phyloP scores from a whole-genome alignment of 1,140 invertebrate species.

The Drosophila novamexicana region DNA sequence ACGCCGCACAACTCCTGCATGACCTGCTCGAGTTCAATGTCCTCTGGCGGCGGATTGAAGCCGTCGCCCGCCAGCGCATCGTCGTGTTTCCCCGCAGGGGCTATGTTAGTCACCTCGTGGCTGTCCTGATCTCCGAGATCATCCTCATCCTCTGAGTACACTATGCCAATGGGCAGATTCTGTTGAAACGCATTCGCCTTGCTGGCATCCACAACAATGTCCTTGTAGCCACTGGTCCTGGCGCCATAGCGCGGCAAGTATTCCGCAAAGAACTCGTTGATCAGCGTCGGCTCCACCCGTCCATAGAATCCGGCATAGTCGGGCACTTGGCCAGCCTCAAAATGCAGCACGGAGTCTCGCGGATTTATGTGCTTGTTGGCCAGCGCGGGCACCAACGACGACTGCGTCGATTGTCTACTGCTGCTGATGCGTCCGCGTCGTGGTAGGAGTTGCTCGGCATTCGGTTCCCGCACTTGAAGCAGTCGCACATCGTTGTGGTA shows the following conservation, averaged over 20 bases:
- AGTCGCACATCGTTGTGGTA: slow-evolving; percentile 25
- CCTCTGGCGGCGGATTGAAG: slow-evolving; percentile 6
- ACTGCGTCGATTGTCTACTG: background rate
- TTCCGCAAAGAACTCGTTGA: slow-evolving; percentile 55
- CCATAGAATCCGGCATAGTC: slow-evolving; percentile 64
- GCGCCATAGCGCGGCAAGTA: slow-evolving; percentile 63
- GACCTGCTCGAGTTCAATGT: slow-evolving; percentile 56
- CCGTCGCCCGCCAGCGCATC: no score
- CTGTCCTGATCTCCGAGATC: slow-evolving; percentile 1
- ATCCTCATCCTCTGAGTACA: slow-evolving; percentile 58
- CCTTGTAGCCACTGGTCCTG: slow-evolving; percentile 52
- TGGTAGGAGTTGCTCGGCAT: slow-evolving; percentile 16
- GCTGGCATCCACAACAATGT: slow-evolving; percentile 54
- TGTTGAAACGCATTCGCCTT: slow-evolving; percentile 59
- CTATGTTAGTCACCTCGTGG: background rate
- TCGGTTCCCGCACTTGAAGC: slow-evolving; percentile 16
- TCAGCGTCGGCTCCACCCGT: slow-evolving; percentile 8
- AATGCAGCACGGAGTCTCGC: slow-evolving; percentile 34
- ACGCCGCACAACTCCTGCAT: slow-evolving; percentile 58
- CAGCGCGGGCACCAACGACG: background rate
- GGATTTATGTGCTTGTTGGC: slow-evolving; percentile 42
- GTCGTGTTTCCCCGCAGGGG: background rate
- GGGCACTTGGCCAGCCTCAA: slow-evolving; percentile 24
- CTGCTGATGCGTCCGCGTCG: slow-evolving; percentile 31
- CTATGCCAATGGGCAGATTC: slow-evolving; percentile 62